Base-by-base conservation (phyloP, 2,888 invertebrate genomes). In the Gortyna flavago region DNA sequence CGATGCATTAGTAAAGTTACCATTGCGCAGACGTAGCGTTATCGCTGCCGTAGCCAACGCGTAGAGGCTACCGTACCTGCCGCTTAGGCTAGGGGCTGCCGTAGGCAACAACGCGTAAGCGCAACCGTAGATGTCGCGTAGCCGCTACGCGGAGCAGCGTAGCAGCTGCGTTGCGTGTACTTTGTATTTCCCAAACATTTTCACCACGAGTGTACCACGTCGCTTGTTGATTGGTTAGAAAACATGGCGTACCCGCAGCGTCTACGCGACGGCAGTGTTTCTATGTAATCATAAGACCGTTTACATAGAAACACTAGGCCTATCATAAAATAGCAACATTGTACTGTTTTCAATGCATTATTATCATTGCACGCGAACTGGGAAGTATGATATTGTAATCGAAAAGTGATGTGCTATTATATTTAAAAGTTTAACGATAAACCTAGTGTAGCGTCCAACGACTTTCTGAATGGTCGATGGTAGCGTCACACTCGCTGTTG, bases 401-500 rank as follows among this genome's bases (percentile, higher is more conserved):
- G 62, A 79, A 68, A 76, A 72, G 35, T 70, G 69, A 70, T 84
- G 81, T 81, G 57, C 74, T 84, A 85, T 81, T 84, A 85, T 81
- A 81, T 86, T 76, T 81, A 66, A 78, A 64, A 70, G 62, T 83
- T 83, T 38, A 51, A 84, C 72, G 75, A 72, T 75, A 81, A 82
- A 79, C 68, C 71, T 75, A 77, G 77, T 79, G 69, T 84, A 81
- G 80, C 89, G 87, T 89, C 87, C n/a, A n/a, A n/a, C n/a, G n/a
- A n/a, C n/a, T n/a, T n/a, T n/a, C n/a, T n/a, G n/a, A n/a, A n/a
- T n/a, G n/a, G n/a, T n/a, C n/a, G n/a, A n/a, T n/a, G n/a, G 69
- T 84, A 81, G 80, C 89, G 87, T 89, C 87, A 86, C 81, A 78
- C 69, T 85, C 75, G 81, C 78, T 91, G 89, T 92, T 90, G 89